Evolutionary conservation across 2,888 invertebrate species (phyloP).

Genomic region (Trichogramma evanescens): DNA sequence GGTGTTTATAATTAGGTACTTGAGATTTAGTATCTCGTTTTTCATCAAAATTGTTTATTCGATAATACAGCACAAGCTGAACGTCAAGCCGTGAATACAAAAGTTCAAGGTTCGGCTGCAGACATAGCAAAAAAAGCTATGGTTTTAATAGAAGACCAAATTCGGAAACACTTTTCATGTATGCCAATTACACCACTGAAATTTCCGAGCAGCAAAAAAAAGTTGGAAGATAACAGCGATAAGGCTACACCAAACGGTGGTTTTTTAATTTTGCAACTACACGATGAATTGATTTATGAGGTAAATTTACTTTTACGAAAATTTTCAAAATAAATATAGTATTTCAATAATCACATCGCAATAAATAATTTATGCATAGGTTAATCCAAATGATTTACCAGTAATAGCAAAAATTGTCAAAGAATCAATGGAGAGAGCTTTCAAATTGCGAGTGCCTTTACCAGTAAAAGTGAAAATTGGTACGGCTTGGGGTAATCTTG

Average conservation of each 20-base stretch:
- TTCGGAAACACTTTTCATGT: conserved; percentile 48
- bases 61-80: conserved; percentile 66
- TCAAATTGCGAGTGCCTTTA: conserved; percentile 67
- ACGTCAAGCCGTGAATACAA: conserved; percentile 93
- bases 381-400: conserved; percentile 54
- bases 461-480: conserved; percentile 84
- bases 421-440: conserved; percentile 72
- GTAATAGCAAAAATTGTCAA: conserved; percentile 61
- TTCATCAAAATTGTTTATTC: not conserved
- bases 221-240: conserved; percentile 30
- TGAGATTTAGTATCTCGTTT: not conserved
- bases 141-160: conserved; percentile 63
- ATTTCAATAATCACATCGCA: not conserved
- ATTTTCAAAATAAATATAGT: not conserved
- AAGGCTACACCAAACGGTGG: conserved; percentile 45
- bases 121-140: conserved; percentile 91
- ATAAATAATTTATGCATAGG: conserved; percentile 42
- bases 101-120: conserved; percentile 93
- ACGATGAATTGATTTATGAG: conserved; percentile 95
- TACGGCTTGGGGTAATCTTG: conserved; percentile 67
- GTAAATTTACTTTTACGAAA: conserved; percentile 36
- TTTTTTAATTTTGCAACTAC: conserved; percentile 79
- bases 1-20: not conserved
- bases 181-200: conserved; percentile 26
- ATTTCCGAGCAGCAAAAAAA: conserved; percentile 28